Evolutionary conservation across 2,113 vertebrate genomes (phyloP), one percentile per base, ranked within the genome.

Genomic region (Merops nubicus): DNA sequence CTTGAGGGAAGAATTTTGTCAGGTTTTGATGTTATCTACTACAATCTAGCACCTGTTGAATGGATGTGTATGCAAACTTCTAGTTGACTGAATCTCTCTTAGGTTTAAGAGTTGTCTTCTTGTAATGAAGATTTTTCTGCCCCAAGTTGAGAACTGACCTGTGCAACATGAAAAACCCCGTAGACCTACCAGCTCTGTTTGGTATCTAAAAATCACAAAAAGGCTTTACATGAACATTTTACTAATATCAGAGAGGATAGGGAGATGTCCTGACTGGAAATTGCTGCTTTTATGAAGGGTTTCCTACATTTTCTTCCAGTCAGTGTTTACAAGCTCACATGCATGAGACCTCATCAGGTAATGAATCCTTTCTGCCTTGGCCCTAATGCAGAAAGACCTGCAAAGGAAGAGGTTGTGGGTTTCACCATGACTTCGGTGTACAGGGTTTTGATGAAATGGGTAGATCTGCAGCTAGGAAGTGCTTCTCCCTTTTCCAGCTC

Each of bases 1-100:
- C 8, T 43, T 0, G 0, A 19, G 20, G 21, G 63, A 81, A 34
- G 7, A 54, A 23, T 53, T 67, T 59, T 38, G 7, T 75, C 6
- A 20, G 16, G 15, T 51, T 83, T 45, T 79, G 42, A 22, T 45
- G 57, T 76, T 36, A 29, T 20, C 21, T 80, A 5, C 23, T 83
- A 13, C 13, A 40, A 1, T 62, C 6, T 83, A 48, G 43, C 11
- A 62, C n/a, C 13, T 75, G 5, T 36, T 93, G 38, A 77, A 34
- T 65, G 28, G 53, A 50, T 33, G 25, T 1, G 0, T 40, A 25
- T 33, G 15, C 64, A 73, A 23, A 36, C 18, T 85, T 93, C 8
- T 53, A 22, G 15, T 38, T 64, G 62, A 34, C 48, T 56, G 26
- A 68, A 33, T 64, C 15, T 70, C 25, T 85, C 25, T 7, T 50